Evolutionary conservation across 2,113 vertebrate species (phyloP).

Genomic region (Catharus fuscescens): DNA sequence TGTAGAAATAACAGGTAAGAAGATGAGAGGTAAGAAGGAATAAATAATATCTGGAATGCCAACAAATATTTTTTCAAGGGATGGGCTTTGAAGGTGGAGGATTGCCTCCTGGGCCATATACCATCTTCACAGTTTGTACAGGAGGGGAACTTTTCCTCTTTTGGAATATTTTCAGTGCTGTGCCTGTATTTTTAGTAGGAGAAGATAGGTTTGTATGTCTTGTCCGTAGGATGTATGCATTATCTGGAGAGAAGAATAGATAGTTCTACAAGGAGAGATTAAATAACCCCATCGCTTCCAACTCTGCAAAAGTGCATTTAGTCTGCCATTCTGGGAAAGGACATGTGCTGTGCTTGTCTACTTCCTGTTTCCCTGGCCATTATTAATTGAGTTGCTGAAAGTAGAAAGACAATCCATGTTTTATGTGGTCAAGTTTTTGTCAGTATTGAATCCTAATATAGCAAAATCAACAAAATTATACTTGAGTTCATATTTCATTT

Average conservation of each 20-base stretch:
- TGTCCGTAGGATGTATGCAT: background rate
- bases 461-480: background rate
- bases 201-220: background rate
- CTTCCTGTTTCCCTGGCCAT: background rate
- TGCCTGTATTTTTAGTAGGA: background rate
- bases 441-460: background rate
- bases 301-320: background rate
- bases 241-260: background rate
- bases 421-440: background rate
- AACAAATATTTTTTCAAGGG: background rate
- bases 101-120: background rate
- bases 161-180: background rate
- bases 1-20: background rate
- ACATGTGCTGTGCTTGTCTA: background rate
- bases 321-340: background rate
- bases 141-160: background rate
- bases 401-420: background rate
- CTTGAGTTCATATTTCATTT: background rate
- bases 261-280: background rate
- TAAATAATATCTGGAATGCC: background rate
- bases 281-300: background rate
- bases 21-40: background rate
- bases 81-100: background rate
- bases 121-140: background rate
- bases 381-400: background rate